Evolutionary conservation across 2,888 invertebrate genomes (phyloP).

Genomic region (Tinea trinotella): DNA sequence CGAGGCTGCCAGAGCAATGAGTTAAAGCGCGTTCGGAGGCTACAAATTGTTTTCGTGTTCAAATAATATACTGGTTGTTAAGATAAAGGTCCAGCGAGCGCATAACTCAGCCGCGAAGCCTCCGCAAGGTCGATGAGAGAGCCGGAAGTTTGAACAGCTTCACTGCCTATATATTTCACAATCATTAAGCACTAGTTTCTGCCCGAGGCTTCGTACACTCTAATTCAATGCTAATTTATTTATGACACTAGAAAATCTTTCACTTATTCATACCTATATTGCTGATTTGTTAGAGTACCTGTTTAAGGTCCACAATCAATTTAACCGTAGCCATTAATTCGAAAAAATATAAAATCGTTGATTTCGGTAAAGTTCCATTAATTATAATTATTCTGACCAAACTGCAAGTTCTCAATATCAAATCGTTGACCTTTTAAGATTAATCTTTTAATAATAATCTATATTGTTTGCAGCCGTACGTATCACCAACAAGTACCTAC

Average conservation of each 20-base stretch:
- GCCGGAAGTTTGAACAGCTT: constrained; percentile 15
- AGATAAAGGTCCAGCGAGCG: constrained; percentile 13
- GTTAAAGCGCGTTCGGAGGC: constrained; percentile 15
- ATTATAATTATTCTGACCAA: too few species aligned
- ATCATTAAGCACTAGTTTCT: constrained; percentile 8
- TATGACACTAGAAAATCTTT: not conserved
- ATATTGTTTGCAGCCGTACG: too few species aligned
- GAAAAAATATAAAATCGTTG: too few species aligned
- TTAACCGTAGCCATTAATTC: too few species aligned
- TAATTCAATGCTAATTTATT: not conserved
- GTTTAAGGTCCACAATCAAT: too few species aligned
- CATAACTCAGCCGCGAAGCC: constrained; percentile 16
- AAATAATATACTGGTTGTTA: constrained; percentile 19
- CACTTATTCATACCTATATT: too few species aligned
- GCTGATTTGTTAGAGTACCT: too few species aligned
- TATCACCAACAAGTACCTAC: too few species aligned
- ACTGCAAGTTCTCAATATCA: too few species aligned
- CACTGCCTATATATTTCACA: constrained; percentile 4
- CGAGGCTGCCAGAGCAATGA: constrained; percentile 13
- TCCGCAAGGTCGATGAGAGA: constrained; percentile 17
- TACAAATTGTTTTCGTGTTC: constrained; percentile 18
- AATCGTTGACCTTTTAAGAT: too few species aligned
- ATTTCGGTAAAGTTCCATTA: too few species aligned
- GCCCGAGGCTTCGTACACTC: not conserved
- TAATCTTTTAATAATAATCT: too few species aligned